Evolutionary conservation across 1,140 invertebrate species (phyloP).

Genomic region (Drosophila lacertosa): DNA sequence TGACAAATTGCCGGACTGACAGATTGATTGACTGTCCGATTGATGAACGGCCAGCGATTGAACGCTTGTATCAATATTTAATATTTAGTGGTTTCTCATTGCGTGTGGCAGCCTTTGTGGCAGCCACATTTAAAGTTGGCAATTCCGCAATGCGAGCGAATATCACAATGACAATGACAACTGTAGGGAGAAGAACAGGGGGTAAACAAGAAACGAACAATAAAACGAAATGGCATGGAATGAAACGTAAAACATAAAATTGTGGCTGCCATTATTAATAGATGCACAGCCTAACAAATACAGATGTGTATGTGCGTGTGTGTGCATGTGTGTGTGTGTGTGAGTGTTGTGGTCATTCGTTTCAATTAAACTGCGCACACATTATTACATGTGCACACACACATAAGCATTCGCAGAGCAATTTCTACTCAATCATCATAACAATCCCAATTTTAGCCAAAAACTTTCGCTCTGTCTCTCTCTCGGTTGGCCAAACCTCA

Average conservation of each 20-base stretch:
- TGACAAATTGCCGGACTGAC: not conserved
- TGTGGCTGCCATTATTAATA: slow-evolving; percentile 50
- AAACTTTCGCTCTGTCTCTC: not conserved
- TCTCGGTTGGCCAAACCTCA: slow-evolving; percentile 10
- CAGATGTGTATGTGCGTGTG: not conserved
- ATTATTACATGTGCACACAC: slow-evolving; percentile 18
- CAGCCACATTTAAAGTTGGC: slow-evolving; percentile 5
- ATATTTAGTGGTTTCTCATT: slow-evolving; percentile 42
- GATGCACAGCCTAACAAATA: slow-evolving; percentile 25
- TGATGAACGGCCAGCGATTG: not conserved
- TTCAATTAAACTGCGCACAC: slow-evolving; percentile 47
- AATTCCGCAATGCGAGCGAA: not conserved
- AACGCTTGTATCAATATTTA: slow-evolving; percentile 35
- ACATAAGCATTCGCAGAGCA: slow-evolving; percentile 9
- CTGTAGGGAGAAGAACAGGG: not conserved
- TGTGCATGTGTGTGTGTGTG: not conserved
- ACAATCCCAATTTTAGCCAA: slow-evolving; percentile 2
- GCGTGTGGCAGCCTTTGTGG: not conserved
- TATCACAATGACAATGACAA: slow-evolving; percentile 18
- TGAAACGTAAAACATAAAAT: slow-evolving; percentile 56
- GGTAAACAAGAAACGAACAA: slow-evolving; percentile 26
- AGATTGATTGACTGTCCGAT: slow-evolving; percentile 3
- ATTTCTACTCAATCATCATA: slow-evolving; percentile 12
- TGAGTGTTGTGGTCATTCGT: slow-evolving; percentile 38
- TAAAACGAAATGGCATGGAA: slow-evolving; percentile 52